Conservation (phyloP, 2,113 vertebrate genomes). For the Menidia beryllina region DNA sequence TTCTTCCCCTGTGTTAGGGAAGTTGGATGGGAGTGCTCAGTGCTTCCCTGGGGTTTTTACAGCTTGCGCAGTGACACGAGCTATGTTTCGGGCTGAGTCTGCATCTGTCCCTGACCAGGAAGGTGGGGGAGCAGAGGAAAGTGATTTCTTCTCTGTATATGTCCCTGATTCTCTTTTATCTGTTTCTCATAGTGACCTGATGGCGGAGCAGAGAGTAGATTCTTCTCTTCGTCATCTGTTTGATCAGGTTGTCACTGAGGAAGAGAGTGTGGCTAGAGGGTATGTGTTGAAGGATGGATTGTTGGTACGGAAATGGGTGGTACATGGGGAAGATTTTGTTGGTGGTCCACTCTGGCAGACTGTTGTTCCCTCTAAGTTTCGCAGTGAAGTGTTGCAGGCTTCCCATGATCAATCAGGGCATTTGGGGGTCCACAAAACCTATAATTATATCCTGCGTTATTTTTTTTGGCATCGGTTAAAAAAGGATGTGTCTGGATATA, state of each 20-base stretch:
- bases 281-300: neutral
- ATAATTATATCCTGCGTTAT: neutral
- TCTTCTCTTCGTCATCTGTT: neutral
- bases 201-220: too few species aligned
- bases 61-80: too few species aligned
- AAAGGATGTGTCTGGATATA: neutral
- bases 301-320: neutral
- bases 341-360: neutral
- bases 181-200: too few species aligned
- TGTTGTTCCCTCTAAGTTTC: neutral
- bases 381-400: neutral
- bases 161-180: too few species aligned
- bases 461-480: neutral
- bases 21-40: too few species aligned
- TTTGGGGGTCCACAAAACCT: neutral
- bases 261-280: neutral
- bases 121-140: too few species aligned
- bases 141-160: too few species aligned
- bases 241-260: neutral
- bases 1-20: too few species aligned
- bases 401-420: neutral
- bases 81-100: too few species aligned
- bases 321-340: neutral
- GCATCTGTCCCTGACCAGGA: too few species aligned
- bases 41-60: too few species aligned